Base-by-base conservation (phyloP, 2,113 vertebrate species). In the Gallinago media region DNA sequence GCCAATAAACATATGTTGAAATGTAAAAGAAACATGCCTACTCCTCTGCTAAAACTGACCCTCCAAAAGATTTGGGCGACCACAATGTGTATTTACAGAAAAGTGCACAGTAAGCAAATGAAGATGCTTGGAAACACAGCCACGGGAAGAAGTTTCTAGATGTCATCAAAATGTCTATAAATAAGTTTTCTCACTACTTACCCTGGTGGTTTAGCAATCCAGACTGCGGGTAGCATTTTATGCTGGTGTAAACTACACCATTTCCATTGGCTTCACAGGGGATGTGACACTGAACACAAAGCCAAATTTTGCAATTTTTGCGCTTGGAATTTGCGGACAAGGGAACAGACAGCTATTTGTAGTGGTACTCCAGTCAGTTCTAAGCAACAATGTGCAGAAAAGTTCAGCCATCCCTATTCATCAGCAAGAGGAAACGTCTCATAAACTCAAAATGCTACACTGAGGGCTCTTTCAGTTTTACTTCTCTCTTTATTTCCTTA, bases 391-490 rank as follows among this genome's bases (percentile, higher is more conserved):
- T 67, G 90, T 84, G 36, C 85, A 93, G 88, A 71, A 95, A 96
- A 90, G 25, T 74, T 90, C 63, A 78, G 42, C 38, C 73, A 86
- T 88, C 75, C 61, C 59, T 86, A 76, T 93, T 86, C 62, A 92
- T 83, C 85, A 84, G 56, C 47, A 65, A 82, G 76, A 92, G 79
- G 79, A 96, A 95, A 94, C 14, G n/a, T 68, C 95, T 92, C 85
- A 71, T 95, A 96, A 96, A 95, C 71, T 93, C 47, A 74, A 82
- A 92, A 95, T 63, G 46, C 90, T 90, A 50, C 90, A 74, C 85
- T 90, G 50, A 92, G 88, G 79, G 71, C 75, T 49, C 82, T 75
- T 92, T 92, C 90, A 82, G 77, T 87, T 95, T 94, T 95, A 80
- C 17, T 89, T 94, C 76, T 92, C 11, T 34, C n/a, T 88, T 88